Percentiles rank a stretch among this genome's conserved stretches.
Evolutionary conservation across 2,113 vertebrate genomes (phyloP).

Genomic region (Recurvirostra avosetta): DNA sequence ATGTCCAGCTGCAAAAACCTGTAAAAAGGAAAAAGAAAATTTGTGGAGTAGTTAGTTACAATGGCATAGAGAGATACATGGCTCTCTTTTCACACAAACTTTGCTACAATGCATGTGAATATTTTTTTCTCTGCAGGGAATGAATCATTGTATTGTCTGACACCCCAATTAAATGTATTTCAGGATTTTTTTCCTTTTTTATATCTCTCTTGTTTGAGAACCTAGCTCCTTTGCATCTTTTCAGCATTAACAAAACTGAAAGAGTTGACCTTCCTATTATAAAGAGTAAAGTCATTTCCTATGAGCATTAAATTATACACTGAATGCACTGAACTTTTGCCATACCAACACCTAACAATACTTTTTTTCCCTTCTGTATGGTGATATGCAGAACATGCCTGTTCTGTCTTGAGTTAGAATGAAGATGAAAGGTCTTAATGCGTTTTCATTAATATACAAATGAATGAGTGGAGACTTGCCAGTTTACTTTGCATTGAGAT

Average conservation of each 20-base stretch:
- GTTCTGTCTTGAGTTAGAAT: background rate
- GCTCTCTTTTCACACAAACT: background rate
- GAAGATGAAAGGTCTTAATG: background rate
- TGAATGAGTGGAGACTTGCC: background rate
- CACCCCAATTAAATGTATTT: background rate
- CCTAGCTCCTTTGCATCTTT: background rate
- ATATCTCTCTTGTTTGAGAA: background rate
- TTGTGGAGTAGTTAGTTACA: background rate
- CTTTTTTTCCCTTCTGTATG: background rate
- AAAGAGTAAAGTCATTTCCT: background rate
- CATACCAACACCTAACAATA: background rate
- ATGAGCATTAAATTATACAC: slow-evolving; percentile 28
- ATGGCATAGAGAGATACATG: background rate
- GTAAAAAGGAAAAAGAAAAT: background rate
- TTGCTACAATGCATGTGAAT: background rate
- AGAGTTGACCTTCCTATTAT: background rate
- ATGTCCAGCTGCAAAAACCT: background rate
- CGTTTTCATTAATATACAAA: slow-evolving; percentile 22
- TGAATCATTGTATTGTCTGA: background rate
- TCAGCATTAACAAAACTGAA: background rate
- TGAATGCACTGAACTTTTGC: slow-evolving; percentile 21
- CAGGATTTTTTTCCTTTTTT: background rate
- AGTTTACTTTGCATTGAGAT: background rate
- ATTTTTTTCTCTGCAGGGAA: background rate
- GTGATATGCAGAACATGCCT: background rate